Base-by-base conservation (phyloP, 2,113 vertebrate species). In the Illadopsis cleaveri region DNA sequence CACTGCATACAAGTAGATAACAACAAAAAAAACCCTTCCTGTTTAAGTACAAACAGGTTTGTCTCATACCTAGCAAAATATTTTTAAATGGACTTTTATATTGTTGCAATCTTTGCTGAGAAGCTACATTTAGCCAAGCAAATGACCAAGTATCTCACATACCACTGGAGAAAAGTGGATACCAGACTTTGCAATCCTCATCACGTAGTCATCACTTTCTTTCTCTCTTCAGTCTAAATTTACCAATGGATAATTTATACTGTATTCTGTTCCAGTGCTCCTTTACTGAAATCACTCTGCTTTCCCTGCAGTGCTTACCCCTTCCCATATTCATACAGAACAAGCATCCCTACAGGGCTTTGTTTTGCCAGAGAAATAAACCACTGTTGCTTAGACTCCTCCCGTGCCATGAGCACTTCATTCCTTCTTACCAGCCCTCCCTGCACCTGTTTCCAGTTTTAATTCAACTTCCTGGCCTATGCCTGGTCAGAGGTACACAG, bases 11-110 rank as follows among this genome's bases (percentile, higher is more conserved):
- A 8, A 54, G 13, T 15, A 20, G 21, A 4, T n/a, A 79, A 64
- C 6, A 73, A 40, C 40, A 5, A 0, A 0, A 5, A 21, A 15
- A 13, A 5, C 14, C 27, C 22, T 45, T 25, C 30, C 40, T 68
- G 7, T 37, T 81, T 27, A 61, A 61, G 57, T 78, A 35, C 11
- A 48, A 70, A n/a, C 9, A 57, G 12, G 1, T 33, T 75, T 80
- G 12, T 47, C 35, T 76, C 53, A 42, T 8, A 80, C 23, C 11
- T 44, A 35, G 19, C 6, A 42, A 2, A 78, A 30, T 44, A 68
- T 44, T 51, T 82, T 82, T 9, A 21, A 54, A 76, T 38, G 4
- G 61, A 40, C 27, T 60, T 69, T 23, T 11, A 25, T 27, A 20
- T 27, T 48, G 12, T 17, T 58, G 22, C 23, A 47, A 66, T 31